Base-by-base conservation (phyloP, 2,797 vertebrate species). In the Gymnoscopelus braueri region DNA sequence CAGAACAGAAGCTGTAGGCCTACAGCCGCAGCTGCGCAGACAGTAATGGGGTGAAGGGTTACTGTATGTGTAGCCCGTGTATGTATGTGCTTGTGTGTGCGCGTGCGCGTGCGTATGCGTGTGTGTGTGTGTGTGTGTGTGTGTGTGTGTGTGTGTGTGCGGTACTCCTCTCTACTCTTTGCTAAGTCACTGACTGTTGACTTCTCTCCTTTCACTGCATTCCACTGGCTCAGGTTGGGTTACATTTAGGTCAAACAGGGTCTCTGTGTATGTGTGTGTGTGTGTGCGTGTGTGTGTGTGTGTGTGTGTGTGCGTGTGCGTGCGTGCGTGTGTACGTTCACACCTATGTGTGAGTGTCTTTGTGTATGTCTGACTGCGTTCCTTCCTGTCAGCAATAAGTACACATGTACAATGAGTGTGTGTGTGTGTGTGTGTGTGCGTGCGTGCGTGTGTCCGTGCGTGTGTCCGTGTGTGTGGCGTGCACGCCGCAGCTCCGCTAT, bases 1-100 rank as follows among this genome's bases (percentile, higher is more conserved):
- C 84, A 82, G 50, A 77, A 63, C 60, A 48, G 11, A 10, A 19
- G 59, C 58, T 61, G 61, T 1, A 19, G 26, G 26, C 26, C 26
- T 35, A 12, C 29, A 3, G 15, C 8, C 10, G 35, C 12, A 56
- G 54, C 13, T n/a, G 6, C 39, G 39, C 39, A 44, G 39, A 14
- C 7, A 11, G 32, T 9, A 29, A 26, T 14, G 63, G 63, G 29
- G 51, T 19, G 50, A 54, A 10, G 5, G 53, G 47, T 63, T 13
- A 13, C 47, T 63, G 48, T 63, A 24, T 29, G 23, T 44, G 39
- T 44, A 44, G 39, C 7, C 9, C 2, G 39, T 44, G 39, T 29
- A 29, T 9, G 39, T 3, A 2, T 10, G 39, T 3, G 9, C 10
- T 7, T 44, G 39, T 10, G 9, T 10, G 39, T 44, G 39, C 9